Evolutionary conservation across 92 coral and sea anemone species (phyloP).

Genomic region (Porites lobata): DNA sequence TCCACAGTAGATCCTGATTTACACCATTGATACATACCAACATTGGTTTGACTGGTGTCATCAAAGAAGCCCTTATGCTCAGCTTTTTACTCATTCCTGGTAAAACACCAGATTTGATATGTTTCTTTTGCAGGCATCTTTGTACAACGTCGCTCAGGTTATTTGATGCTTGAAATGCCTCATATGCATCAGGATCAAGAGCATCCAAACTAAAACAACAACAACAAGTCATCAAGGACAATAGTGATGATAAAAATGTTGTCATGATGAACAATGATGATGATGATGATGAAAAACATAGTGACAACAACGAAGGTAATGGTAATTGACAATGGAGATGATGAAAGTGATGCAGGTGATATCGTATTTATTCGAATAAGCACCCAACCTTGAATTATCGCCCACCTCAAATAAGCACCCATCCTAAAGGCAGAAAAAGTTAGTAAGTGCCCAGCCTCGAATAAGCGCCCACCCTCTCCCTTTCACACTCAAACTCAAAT

Average conservation of each 20-base stretch:
- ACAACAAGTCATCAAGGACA: not conserved
- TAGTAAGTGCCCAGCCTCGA: no score
- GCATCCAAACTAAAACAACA: conserved; percentile 82
- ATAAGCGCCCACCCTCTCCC: no score
- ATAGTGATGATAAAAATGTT: not conserved
- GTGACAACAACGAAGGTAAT: no score
- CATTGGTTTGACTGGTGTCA: conserved; percentile 99
- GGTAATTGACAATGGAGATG: no score
- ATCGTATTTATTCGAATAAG: no score
- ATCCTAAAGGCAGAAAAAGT: no score
- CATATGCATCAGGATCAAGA: conserved; percentile 95
- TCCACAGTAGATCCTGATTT: not conserved
- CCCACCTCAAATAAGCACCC: no score
- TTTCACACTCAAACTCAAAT: no score
- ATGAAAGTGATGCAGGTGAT: no score
- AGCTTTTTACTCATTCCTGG: conserved; percentile 91
- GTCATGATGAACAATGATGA: not conserved
- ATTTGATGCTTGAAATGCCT: conserved; percentile 97
- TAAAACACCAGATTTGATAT: conserved; percentile 38
- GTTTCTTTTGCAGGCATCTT: conserved; percentile 77
- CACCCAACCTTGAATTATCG: no score
- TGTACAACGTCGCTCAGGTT: conserved; percentile 90
- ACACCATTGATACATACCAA: conserved; percentile 61
- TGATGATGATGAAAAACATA: no score
- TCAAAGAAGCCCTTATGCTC: conserved; percentile 90